Base-by-base conservation (phyloP, 1,140 invertebrate genomes). In the Zaprionus davidi region DNA sequence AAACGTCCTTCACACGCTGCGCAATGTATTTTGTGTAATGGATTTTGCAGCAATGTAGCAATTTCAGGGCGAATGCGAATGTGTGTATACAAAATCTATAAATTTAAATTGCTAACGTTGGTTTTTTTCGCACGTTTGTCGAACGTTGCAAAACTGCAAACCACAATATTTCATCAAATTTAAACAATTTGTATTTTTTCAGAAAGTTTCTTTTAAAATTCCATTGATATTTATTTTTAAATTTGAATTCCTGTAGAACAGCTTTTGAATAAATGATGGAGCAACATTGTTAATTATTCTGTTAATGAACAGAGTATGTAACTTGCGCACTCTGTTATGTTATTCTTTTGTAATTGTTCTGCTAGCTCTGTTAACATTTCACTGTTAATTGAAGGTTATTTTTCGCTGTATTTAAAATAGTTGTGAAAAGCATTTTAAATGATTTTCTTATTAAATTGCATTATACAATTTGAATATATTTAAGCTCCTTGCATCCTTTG, bases 11-110 rank as follows among this genome's bases (percentile, higher is more conserved):
- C 46, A 51, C 12, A 51, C 12, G 20, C 20, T 12, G 3, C 11
- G 3, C 22, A 24, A 51, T 24, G 9, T 22, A 24, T 51, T 24
- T 51, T 51, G 11, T 51, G 17, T 51, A 51, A 51, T 51, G 20
- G 46, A 51, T 51, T 51, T 51, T 51, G 46, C 46, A 51, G 46
- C 46, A 51, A 51, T n/a, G 38, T 13, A 41, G 15, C 31, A 34
- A 11, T 34, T 34, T 34, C 9, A n/a, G 15, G 5, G 38, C 4
- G 4, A 41, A 2, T 46, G 41, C 15, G 41, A n/a, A 15, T 7
- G 41, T 51, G 20, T 51, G 46, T 51, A 24, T 12, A 51, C 46
- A 51, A 24, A 51, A 12, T 51, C 46, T 51, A 51, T 24, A 13
- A 51, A 51, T 51, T 51, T 51, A 51, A 51, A 51, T 51, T 49